A percentile compares a stretch with the other conserved stretches of the same genome.
Evolutionary conservation across 2,113 vertebrate genomes (phyloP).

Genomic region (Heterotilapia buettikoferi): DNA sequence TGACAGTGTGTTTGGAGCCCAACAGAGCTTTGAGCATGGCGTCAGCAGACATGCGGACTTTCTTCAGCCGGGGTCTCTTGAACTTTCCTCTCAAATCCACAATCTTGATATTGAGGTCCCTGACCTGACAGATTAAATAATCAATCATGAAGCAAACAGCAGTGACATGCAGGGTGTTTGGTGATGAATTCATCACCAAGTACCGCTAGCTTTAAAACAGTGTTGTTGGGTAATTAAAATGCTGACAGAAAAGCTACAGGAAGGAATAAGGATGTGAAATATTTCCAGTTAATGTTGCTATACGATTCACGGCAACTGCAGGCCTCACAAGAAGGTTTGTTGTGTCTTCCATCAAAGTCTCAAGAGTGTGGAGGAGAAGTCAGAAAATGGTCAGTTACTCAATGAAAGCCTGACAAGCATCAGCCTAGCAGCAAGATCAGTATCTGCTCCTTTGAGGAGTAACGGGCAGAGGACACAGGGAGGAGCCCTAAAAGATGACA

Average conservation of each 20-base stretch:
- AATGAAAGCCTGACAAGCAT: background rate
- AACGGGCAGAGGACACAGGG: background rate
- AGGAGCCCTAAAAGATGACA: background rate
- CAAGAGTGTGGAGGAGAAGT: background rate
- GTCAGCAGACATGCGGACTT: conserved; percentile 96
- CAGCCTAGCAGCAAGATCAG: background rate
- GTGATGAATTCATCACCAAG: background rate
- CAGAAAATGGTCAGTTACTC: background rate
- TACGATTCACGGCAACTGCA: background rate
- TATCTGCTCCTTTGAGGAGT: background rate
- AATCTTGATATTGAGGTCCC: conserved; percentile 93
- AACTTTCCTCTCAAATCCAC: conserved; percentile 95
- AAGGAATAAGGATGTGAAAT: background rate
- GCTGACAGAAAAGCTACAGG: background rate
- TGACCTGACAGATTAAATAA: conserved; percentile 54
- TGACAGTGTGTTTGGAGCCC: conserved; percentile 98
- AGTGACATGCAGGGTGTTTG: background rate
- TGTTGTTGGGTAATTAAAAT: background rate
- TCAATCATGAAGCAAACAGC: background rate
- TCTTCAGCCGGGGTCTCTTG: conserved; percentile 88
- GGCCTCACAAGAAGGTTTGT: background rate
- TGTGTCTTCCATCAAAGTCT: background rate
- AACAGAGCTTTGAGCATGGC: conserved; percentile 95
- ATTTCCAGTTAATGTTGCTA: background rate
- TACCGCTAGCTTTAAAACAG: background rate